phyloP scores from a whole-genome alignment of 1,140 invertebrate genomes.

The Danaus plexippus region DNA sequence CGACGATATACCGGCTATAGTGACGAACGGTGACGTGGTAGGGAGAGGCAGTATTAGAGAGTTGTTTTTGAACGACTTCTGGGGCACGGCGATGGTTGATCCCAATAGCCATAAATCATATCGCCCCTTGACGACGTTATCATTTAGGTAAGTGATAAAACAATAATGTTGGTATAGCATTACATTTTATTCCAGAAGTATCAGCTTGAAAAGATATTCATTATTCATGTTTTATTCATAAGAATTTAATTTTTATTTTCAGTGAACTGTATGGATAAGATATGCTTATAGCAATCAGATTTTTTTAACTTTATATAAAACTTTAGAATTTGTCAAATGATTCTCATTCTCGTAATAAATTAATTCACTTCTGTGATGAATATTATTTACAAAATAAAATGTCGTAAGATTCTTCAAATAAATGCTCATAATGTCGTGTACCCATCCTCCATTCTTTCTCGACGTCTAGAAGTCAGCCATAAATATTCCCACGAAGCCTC shows the following conservation, averaged over 20 bases:
- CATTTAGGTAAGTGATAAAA: conserved; percentile 82
- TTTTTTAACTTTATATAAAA: too few relatives aligned
- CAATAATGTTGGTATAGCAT: neutral
- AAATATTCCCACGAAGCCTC: conserved; percentile 26
- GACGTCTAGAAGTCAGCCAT: conserved; percentile 27
- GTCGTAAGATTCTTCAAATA: conserved; percentile 13
- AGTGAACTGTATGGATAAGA: too few relatives aligned
- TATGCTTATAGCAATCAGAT: too few relatives aligned
- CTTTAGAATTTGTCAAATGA: too few relatives aligned
- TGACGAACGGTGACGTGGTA: conserved; percentile 86
- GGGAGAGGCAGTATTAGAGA: conserved; percentile 77
- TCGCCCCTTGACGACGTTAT: conserved; percentile 84
- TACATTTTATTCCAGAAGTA: too few relatives aligned
- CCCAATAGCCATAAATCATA: conserved; percentile 88
- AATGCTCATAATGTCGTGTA: conserved; percentile 27
- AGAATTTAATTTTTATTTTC: too few relatives aligned
- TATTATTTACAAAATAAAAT: too few relatives aligned
- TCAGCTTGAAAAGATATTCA: too few relatives aligned
- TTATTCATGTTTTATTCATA: too few relatives aligned
- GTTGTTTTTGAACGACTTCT: conserved; percentile 89
- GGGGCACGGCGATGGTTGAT: conserved; percentile 92
- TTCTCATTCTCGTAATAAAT: too few relatives aligned
- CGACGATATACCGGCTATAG: conserved; percentile 92
- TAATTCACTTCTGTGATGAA: too few relatives aligned
- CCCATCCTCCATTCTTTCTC: conserved; percentile 25